phyloP scores from a whole-genome alignment of 2,888 invertebrate species.

The Mechanitis mazaeus region DNA sequence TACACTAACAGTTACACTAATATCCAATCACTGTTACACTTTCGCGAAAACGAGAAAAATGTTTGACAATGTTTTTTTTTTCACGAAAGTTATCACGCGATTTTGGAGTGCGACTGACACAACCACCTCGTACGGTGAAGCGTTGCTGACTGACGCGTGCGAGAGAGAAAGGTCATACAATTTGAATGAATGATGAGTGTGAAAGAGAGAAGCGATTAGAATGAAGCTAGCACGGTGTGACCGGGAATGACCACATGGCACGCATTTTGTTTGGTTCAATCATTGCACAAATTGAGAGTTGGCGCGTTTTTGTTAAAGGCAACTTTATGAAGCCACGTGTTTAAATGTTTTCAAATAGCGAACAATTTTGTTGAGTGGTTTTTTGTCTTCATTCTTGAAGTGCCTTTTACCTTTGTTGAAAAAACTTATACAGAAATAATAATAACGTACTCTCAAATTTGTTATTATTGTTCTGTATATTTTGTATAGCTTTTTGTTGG shows the following conservation, averaged over 20 bases:
- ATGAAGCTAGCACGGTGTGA: constrained; percentile 58
- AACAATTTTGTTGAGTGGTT: constrained; percentile 29
- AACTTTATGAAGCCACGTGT: constrained; percentile 52
- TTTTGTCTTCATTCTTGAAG: constrained; percentile 25
- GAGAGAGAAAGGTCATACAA: constrained; percentile 54
- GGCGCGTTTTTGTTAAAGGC: constrained; percentile 60
- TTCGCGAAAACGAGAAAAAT: constrained; percentile 48
- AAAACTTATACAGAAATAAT: constrained; percentile 8
- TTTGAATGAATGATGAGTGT: constrained; percentile 41
- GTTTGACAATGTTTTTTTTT: constrained; percentile 43
- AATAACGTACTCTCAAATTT: neutral
- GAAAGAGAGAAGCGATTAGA: constrained; percentile 46
- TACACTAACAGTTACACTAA: constrained; percentile 44
- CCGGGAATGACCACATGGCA: constrained; percentile 71
- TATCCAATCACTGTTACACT: constrained; percentile 45
- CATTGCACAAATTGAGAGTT: constrained; percentile 65
- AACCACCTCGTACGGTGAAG: constrained; percentile 32
- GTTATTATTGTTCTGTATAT: constrained; percentile 7
- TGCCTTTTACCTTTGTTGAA: constrained; percentile 18
- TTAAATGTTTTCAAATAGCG: constrained; percentile 41
- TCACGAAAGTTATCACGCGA: constrained; percentile 64
- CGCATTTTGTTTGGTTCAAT: constrained; percentile 60
- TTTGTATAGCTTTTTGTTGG: neutral
- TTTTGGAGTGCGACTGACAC: constrained; percentile 34
- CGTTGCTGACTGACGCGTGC: constrained; percentile 54